These are phyloP conservation scores for Leptinotarsa texana DNA, from an alignment of 1,140 invertebrate genomes.

Conservation along the genomic window DNA sequence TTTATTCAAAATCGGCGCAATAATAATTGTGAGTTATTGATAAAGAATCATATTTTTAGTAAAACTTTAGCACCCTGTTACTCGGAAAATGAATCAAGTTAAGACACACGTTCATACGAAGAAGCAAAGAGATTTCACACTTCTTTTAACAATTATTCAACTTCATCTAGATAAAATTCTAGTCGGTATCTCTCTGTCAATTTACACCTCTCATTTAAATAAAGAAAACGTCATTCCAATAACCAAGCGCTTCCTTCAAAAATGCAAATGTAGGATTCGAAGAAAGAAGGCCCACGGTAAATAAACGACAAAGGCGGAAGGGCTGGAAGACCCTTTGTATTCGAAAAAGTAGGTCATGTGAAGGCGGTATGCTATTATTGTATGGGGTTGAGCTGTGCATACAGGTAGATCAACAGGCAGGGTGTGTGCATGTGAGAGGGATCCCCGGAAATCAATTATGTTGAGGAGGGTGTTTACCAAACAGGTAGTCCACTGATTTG, in stretches of 20 bases:
- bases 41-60: no score
- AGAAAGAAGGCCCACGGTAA: not conserved
- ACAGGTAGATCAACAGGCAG: constrained; percentile 28
- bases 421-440: constrained; percentile 4
- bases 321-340: constrained; percentile 10
- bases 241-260: not conserved
- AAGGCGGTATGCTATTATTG: constrained; percentile 17
- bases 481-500: constrained; percentile 23
- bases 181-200: no score
- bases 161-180: no score
- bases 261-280: not conserved
- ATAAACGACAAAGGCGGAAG: constrained; percentile 18
- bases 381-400: constrained; percentile 15
- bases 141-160: no score
- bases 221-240: no score
- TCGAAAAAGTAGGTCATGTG: constrained; percentile 20
- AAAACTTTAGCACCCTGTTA: no score
- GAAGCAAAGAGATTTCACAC: no score
- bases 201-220: no score
- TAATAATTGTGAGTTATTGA: no score
- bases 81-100: no score
- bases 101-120: no score
- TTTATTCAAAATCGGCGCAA: no score
- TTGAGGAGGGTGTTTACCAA: constrained; percentile 14
- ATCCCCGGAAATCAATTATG: constrained; percentile 25